Evolutionary conservation across 2,113 vertebrate species (phyloP).

Genomic region (Rhadina sibilatrix): DNA sequence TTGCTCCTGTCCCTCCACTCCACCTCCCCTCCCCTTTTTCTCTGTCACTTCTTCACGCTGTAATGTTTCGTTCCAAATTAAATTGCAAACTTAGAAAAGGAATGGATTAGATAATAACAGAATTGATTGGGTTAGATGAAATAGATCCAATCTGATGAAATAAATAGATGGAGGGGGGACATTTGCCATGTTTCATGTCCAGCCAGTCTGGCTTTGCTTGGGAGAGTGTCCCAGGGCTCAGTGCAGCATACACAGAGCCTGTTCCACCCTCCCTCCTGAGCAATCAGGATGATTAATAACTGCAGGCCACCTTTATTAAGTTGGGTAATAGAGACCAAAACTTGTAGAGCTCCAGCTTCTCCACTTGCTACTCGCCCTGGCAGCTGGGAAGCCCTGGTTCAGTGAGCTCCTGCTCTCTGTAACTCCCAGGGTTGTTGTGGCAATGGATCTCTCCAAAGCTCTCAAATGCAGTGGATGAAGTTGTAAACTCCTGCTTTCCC

Average conservation of each 20-base stretch:
- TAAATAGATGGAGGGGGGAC: not conserved
- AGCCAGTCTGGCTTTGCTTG: not conserved
- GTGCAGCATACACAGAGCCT: not conserved
- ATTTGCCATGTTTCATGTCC: not conserved
- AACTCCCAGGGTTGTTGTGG: rapidly evolving
- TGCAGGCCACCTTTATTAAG: not conserved
- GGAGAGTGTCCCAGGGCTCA: too few species aligned
- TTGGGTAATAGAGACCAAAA: not conserved
- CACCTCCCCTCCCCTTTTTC: not conserved
- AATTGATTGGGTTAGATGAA: not conserved
- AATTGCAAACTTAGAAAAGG: not conserved
- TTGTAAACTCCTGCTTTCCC: not conserved
- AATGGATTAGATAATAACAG: not conserved
- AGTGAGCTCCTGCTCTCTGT: not conserved
- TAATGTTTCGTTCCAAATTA: not conserved
- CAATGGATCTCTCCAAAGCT: not conserved
- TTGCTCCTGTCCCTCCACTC: not conserved
- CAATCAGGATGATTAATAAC: not conserved
- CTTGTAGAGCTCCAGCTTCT: not conserved
- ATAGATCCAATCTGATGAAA: not conserved
- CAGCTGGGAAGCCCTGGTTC: not conserved
- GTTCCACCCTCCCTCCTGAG: not conserved
- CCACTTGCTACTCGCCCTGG: not conserved
- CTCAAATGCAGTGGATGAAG: not conserved
- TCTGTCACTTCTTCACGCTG: not conserved